A percentile compares a stretch with the other conserved stretches of the same genome.
These are phyloP conservation scores for Matsumurasca onukii DNA, from an alignment of 1,140 invertebrate genomes.

Conservation along the genomic window DNA sequence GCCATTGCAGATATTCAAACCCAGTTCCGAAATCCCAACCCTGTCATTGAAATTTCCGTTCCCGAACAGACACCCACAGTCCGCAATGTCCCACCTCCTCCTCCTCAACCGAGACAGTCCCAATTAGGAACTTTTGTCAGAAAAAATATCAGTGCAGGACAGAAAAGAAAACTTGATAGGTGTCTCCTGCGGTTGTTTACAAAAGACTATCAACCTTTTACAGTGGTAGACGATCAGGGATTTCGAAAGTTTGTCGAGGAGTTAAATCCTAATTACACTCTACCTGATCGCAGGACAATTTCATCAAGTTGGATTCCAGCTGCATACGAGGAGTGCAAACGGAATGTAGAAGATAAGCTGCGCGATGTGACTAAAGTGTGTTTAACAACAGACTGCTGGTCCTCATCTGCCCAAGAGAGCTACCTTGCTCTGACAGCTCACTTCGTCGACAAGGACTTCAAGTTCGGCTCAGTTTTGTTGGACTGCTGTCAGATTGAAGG, in stretches of 20 bases:
- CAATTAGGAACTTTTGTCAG: neutral
- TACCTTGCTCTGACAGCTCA: slow-evolving; percentile 39
- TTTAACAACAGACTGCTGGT: slow-evolving; percentile 41
- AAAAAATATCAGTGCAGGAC: neutral
- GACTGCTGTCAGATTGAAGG: slow-evolving; percentile 28
- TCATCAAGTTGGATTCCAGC: slow-evolving; percentile 34
- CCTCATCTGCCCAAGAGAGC: slow-evolving; percentile 35
- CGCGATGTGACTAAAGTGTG: slow-evolving; percentile 23
- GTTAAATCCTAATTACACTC: slow-evolving; percentile 22
- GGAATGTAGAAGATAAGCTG: neutral
- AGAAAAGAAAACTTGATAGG: slow-evolving; percentile 4
- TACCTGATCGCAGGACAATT: slow-evolving; percentile 36
- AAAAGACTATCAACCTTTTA: slow-evolving; percentile 21
- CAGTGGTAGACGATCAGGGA: slow-evolving; percentile 36
- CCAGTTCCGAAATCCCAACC: too few species aligned
- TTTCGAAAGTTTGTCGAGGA: slow-evolving; percentile 32
- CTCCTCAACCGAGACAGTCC: neutral
- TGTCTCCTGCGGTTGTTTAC: neutral
- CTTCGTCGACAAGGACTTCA: slow-evolving; percentile 38
- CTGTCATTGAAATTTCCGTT: too few species aligned
- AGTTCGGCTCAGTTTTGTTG: slow-evolving; percentile 25
- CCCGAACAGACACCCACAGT: too few species aligned
- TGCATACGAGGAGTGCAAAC: slow-evolving; percentile 34
- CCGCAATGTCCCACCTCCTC: too few species aligned
- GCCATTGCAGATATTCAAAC: too few species aligned